phyloP scores from a whole-genome alignment of 2,797 vertebrate species.

The Caiman crocodilus region DNA sequence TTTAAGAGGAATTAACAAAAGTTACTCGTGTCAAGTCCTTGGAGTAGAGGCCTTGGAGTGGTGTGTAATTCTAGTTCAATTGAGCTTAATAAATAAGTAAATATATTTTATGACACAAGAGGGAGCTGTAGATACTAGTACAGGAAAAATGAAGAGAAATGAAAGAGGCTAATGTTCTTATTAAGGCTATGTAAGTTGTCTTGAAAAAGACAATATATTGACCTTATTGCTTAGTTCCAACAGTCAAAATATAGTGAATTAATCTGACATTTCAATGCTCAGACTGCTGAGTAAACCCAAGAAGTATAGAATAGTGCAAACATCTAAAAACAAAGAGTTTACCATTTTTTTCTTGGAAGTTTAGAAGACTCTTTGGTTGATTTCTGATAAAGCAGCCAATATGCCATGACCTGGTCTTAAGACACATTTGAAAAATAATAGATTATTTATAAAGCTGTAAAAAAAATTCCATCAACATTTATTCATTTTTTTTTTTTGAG shows the following conservation, averaged over 20 bases:
- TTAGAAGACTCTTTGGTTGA: rapidly evolving
- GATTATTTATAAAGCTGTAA: rapidly evolving
- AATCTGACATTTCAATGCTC: not conserved
- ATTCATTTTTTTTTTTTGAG: too few species aligned
- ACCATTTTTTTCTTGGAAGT: rapidly evolving
- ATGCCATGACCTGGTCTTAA: not conserved
- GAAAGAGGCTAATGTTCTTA: not conserved
- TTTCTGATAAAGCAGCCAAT: rapidly evolving
- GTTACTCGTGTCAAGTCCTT: not conserved
- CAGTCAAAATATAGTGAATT: too few species aligned
- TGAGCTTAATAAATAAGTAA: not conserved
- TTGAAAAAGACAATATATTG: not conserved
- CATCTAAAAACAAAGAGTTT: not conserved
- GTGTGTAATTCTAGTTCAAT: not conserved
- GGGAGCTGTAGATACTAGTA: not conserved
- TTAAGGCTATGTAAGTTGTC: not conserved
- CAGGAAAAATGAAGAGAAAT: not conserved
- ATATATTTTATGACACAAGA: not conserved
- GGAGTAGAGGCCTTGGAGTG: not conserved
- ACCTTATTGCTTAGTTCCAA: not conserved
- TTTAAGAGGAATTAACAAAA: not conserved
- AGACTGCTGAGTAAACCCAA: not conserved
- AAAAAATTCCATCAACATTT: not conserved
- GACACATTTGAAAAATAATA: rapidly evolving
- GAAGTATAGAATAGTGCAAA: too few species aligned